Conservation (phyloP, 2,888 invertebrate species). For the Toxonevra muliebris region DNA sequence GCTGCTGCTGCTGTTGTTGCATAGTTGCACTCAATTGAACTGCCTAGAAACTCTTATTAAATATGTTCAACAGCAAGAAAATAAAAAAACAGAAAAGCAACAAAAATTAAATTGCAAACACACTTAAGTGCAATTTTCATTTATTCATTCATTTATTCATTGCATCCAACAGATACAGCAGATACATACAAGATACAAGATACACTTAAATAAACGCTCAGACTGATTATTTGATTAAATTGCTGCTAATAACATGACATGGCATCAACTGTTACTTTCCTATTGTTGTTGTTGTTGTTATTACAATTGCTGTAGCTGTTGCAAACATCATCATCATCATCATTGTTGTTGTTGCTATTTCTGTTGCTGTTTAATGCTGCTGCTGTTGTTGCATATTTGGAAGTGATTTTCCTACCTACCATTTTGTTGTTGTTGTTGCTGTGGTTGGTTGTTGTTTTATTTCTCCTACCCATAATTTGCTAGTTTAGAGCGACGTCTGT, state of each 20-base stretch:
- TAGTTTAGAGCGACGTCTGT: slow-evolving; percentile 48
- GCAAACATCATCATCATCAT: not conserved
- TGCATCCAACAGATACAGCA: no score
- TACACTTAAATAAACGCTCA: slow-evolving; percentile 47
- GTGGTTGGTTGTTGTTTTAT: slow-evolving; percentile 10
- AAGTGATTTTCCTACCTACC: slow-evolving; percentile 36
- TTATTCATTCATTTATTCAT: no score
- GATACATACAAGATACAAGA: not conserved
- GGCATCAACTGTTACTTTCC: slow-evolving; percentile 49
- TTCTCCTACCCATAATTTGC: slow-evolving; percentile 45
- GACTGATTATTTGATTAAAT: slow-evolving; percentile 63
- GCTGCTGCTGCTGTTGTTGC: no score
- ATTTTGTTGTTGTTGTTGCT: slow-evolving; percentile 27
- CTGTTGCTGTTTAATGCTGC: slow-evolving; percentile 5
- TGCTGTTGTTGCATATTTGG: slow-evolving; percentile 26
- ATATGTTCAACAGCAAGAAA: slow-evolving; percentile 12
- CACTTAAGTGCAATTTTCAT: slow-evolving; percentile 4
- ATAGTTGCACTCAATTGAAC: no score
- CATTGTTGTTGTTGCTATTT: slow-evolving; percentile 7
- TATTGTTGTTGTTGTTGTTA: slow-evolving; percentile 8
- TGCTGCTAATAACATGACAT: slow-evolving; percentile 64
- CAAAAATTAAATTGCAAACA: not conserved
- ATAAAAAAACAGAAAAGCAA: not conserved
- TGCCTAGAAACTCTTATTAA: slow-evolving; percentile 15
- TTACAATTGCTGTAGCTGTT: not conserved